phyloP scores from a whole-genome alignment of 2,888 invertebrate species.

The Beris chalybata region DNA sequence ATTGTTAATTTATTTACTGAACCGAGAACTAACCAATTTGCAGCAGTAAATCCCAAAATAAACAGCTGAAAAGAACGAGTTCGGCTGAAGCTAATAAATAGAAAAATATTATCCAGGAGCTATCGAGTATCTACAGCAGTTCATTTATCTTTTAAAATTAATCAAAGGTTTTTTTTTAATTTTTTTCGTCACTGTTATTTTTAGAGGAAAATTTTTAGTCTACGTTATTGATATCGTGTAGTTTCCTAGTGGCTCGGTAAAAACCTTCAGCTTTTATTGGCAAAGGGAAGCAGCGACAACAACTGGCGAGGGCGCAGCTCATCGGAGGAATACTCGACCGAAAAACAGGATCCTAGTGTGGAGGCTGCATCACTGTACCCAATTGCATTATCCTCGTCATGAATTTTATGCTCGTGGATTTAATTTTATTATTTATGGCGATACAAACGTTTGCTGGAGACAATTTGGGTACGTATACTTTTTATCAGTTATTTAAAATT shows the following conservation, averaged over 20 bases:
- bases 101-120: slow-evolving; percentile 6
- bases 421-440: slow-evolving; percentile 10
- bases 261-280: neutral
- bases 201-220: neutral
- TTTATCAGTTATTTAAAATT: too few species aligned
- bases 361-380: slow-evolving; percentile 15
- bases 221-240: neutral
- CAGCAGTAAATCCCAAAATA: slow-evolving; percentile 13
- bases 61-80: slow-evolving; percentile 11
- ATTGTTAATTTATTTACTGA: neutral
- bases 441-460: slow-evolving; percentile 24
- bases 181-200: slow-evolving; percentile 19
- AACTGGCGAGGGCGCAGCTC: too few species aligned
- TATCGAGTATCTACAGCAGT: slow-evolving; percentile 4
- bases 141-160: slow-evolving; percentile 20
- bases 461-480: slow-evolving; percentile 25
- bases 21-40: neutral
- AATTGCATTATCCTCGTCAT: slow-evolving; percentile 20
- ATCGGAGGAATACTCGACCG: too few species aligned
- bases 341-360: neutral
- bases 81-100: slow-evolving; percentile 15
- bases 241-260: neutral
- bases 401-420: slow-evolving; percentile 20
- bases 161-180: slow-evolving; percentile 11
- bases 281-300: too few species aligned